Base-by-base conservation (phyloP, 2,797 vertebrate genomes). In the Alfaro cultratus region DNA sequence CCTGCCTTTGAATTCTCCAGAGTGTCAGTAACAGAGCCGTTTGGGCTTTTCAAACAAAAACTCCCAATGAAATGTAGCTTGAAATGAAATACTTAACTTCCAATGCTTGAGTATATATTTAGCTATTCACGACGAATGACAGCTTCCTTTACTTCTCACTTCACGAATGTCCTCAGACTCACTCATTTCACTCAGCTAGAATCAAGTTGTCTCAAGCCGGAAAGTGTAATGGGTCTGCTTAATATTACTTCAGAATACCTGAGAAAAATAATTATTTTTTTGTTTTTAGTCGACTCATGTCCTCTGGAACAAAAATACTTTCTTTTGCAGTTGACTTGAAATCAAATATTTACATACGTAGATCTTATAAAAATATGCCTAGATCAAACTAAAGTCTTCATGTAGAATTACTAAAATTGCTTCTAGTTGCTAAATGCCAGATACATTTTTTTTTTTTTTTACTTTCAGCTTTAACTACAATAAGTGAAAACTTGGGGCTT, bases 121-220 rank as follows among this genome's bases (percentile, higher is more conserved):
- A 43, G 47, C n/a, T 13, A 51, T 77, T 79, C 55, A 18, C 29
- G n/a, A 46, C 15, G 75, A 74, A n/a, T 73, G 45, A 21, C 12
- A 46, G 39, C 57, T 15, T 51, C 41, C 70, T 68, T 9, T 47
- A 51, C 31, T 55, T 80, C 13, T 67, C 47, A 21, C 64, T 80
- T 36, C 60, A 73, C 55, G 45, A 67, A 78, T 57, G 31, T 41
- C n/a, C 36, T 84, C 53, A 45, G 9, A 15, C 57, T 78, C 78
- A 31, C 73, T 81, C 29, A n/a, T 73, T 80, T 76, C 68, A 62
- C 29, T 77, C 49, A 55, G 55, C 77, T 62, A 16, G 45, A n/a
- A 82, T 79, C 70, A 39, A 87, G 81, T 80, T 86, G 74, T 80
- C 73, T 77, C 80, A 84, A 71, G 79, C 77, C 79, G 90, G 68